These are phyloP conservation scores for Phylloscopus trochilus DNA, from an alignment of 2,113 vertebrate species.

Conservation along the genomic window DNA sequence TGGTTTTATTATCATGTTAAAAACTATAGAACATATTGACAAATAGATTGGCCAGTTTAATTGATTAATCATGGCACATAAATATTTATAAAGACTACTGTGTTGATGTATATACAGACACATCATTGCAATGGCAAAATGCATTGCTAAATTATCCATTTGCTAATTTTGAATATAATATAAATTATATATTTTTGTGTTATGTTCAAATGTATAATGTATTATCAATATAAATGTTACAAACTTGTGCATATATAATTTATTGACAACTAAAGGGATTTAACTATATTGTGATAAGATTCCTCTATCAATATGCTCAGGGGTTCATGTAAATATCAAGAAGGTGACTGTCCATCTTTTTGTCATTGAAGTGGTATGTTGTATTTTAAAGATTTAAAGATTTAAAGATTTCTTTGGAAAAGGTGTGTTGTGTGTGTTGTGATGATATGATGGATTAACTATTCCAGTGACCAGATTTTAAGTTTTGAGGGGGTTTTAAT, in stretches of 20 bases:
- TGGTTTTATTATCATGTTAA: slow-evolving; percentile 16
- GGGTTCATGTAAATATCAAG: background rate
- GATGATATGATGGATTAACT: background rate
- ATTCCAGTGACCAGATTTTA: background rate
- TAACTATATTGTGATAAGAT: background rate
- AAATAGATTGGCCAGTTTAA: slow-evolving; percentile 25
- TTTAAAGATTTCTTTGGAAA: background rate
- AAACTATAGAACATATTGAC: slow-evolving; percentile 23
- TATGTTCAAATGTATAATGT: background rate
- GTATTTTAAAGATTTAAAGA: background rate
- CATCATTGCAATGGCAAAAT: slow-evolving; percentile 18
- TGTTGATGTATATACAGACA: slow-evolving; percentile 25
- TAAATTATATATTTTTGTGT: background rate
- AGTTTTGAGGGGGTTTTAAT: background rate
- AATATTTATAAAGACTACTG: slow-evolving; percentile 57
- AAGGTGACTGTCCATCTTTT: background rate
- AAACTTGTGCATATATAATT: background rate
- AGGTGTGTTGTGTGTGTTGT: background rate
- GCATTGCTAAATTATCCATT: slow-evolving; percentile 25
- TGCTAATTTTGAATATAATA: background rate
- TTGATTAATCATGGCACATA: slow-evolving; percentile 59
- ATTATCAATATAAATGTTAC: background rate
- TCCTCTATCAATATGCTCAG: background rate
- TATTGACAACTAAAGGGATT: background rate
- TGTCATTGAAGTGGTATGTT: background rate